Evolutionary conservation across 2,113 vertebrate genomes (phyloP).

Genomic region (Hippocampus barbouri): DNA sequence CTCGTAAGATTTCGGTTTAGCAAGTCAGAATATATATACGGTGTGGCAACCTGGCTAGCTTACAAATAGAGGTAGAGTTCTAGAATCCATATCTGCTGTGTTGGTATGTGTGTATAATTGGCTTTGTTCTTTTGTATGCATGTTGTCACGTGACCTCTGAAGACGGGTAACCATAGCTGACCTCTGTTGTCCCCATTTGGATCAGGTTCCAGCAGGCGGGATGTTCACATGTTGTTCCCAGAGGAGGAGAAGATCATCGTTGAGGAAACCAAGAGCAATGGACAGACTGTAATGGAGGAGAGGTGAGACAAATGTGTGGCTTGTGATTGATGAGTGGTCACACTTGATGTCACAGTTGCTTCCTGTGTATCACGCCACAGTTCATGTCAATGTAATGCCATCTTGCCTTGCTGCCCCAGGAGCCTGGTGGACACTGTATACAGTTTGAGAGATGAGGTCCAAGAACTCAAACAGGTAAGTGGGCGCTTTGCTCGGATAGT

Average conservation of each 20-base stretch:
- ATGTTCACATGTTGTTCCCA: conserved; percentile 92
- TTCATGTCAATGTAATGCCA: background rate
- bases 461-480: conserved; percentile 90
- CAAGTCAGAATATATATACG: background rate
- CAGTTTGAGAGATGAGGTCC: conserved; percentile 91
- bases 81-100: background rate
- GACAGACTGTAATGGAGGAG: conserved; percentile 95
- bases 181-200: background rate
- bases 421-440: conserved; percentile 97
- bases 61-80: background rate
- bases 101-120: conserved; percentile 8
- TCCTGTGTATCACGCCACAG: background rate
- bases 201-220: conserved; percentile 88
- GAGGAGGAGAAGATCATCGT: conserved; percentile 98
- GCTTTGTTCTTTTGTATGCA: background rate
- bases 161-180: background rate
- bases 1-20: conserved; percentile 82
- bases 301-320: conserved; percentile 74
- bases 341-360: background rate
- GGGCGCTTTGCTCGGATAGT: background rate
- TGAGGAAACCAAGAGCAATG: conserved; percentile 94
- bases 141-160: background rate
- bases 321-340: background rate
- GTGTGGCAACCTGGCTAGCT: background rate
- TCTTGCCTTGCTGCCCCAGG: conserved; percentile 65